Evolutionary conservation across 2,113 vertebrate species (phyloP).

Genomic region (Neofelis nebulosa): DNA sequence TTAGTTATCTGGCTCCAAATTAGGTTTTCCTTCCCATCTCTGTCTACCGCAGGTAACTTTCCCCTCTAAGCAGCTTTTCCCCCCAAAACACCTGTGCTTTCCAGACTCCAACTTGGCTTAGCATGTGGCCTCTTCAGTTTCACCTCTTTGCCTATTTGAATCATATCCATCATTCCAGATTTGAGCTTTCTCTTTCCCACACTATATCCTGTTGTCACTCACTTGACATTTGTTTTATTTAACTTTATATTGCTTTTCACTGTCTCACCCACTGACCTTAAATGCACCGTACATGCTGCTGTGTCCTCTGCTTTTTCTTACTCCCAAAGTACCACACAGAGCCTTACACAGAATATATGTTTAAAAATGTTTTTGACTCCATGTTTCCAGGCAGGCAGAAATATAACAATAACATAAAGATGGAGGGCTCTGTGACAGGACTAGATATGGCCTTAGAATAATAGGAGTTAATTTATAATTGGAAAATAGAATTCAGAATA

Average conservation of each 20-base stretch:
- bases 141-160: not conserved
- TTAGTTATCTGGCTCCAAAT: not conserved
- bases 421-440: not conserved
- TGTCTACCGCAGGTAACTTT: not conserved
- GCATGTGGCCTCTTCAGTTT: too few relatives aligned
- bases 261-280: not conserved
- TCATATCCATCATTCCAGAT: not conserved
- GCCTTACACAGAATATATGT: accelerated
- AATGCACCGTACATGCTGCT: accelerated
- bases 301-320: not conserved
- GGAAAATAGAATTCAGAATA: conserved; percentile 12
- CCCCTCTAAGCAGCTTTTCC: not conserved
- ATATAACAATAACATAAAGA: not conserved
- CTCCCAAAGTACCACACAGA: accelerated
- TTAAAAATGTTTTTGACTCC: not conserved
- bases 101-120: not conserved
- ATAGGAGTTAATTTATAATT: conserved; percentile 33
- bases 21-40: not conserved
- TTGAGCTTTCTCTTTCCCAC: not conserved
- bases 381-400: not conserved
- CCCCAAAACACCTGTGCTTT: not conserved
- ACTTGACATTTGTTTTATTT: conserved; percentile 25
- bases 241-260: not conserved
- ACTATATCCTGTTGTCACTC: not conserved
- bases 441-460: not conserved